phyloP scores from a whole-genome alignment of 2,888 invertebrate species.

The Lobophora halterata region DNA sequence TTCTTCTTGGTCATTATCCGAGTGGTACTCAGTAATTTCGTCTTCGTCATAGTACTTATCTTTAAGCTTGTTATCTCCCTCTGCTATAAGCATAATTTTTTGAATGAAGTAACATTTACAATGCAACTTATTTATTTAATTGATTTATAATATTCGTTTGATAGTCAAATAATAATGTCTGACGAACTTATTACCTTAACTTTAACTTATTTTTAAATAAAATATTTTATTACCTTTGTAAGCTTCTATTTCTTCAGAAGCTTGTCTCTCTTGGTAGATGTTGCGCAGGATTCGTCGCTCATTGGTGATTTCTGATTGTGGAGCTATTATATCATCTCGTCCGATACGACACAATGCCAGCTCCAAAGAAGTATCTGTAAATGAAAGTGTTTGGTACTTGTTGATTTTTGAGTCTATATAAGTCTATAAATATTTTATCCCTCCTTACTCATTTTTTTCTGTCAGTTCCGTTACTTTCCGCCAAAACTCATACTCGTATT shows the following conservation, averaged over 20 bases:
- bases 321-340: slow-evolving; percentile 94
- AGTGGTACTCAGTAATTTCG: slow-evolving; percentile 59
- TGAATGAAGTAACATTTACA: background rate
- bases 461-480: too few species aligned
- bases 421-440: too few species aligned
- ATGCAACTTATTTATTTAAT: too few species aligned
- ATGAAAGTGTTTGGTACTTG: background rate
- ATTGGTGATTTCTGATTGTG: slow-evolving; percentile 85
- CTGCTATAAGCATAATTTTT: slow-evolving; percentile 45
- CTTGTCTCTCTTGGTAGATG: slow-evolving; percentile 76
- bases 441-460: too few species aligned
- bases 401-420: too few species aligned
- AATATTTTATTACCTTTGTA: slow-evolving; percentile 62
- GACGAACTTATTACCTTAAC: too few species aligned
- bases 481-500: too few species aligned
- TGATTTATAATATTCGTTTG: too few species aligned
- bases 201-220: too few species aligned
- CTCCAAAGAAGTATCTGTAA: slow-evolving; percentile 85
- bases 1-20: slow-evolving; percentile 82
- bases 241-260: slow-evolving; percentile 76
- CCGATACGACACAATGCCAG: slow-evolving; percentile 92
- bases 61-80: slow-evolving; percentile 75
- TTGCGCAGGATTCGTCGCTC: slow-evolving; percentile 75
- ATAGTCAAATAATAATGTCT: too few species aligned
- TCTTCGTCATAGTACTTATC: slow-evolving; percentile 66